A percentile compares a stretch with the other conserved stretches of the same genome.
phyloP scores from a whole-genome alignment of 2,797 vertebrate species.

The Chelon auratus region DNA sequence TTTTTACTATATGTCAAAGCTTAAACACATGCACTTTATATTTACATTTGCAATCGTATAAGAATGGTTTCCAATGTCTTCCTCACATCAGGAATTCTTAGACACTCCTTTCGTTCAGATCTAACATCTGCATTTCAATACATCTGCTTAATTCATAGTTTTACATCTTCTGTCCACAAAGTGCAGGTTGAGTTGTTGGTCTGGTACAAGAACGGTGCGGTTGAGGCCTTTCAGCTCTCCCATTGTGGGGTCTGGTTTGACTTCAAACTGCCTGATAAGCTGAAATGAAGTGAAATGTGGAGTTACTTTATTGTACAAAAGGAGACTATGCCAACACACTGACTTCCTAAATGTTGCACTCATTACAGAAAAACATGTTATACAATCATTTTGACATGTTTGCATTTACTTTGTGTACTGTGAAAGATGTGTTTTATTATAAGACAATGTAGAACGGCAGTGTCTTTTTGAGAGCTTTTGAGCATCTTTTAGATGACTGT shows the following conservation, averaged over 20 bases:
- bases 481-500: no score
- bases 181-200: conserved; percentile 75
- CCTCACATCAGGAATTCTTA: not conserved
- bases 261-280: conserved; percentile 81
- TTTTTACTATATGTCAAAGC: no score
- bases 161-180: conserved; percentile 75
- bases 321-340: not conserved
- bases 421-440: no score
- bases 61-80: no score
- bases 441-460: no score
- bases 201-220: conserved; percentile 78
- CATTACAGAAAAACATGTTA: not conserved
- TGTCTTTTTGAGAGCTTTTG: no score
- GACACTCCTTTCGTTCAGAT: not conserved
- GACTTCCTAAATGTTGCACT: not conserved
- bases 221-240: conserved; percentile 74
- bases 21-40: not conserved
- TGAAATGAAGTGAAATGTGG: conserved; percentile 32
- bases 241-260: conserved; percentile 72
- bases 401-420: no score
- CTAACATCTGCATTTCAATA: not conserved
- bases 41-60: not conserved
- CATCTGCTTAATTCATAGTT: conserved; percentile 9
- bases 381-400: no score
- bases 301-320: not conserved